Percentiles rank a stretch among this genome's conserved stretches.
These are phyloP conservation scores for Urocynchramus pylzowi DNA, from an alignment of 2,113 vertebrate genomes.

Conservation along the genomic window DNA sequence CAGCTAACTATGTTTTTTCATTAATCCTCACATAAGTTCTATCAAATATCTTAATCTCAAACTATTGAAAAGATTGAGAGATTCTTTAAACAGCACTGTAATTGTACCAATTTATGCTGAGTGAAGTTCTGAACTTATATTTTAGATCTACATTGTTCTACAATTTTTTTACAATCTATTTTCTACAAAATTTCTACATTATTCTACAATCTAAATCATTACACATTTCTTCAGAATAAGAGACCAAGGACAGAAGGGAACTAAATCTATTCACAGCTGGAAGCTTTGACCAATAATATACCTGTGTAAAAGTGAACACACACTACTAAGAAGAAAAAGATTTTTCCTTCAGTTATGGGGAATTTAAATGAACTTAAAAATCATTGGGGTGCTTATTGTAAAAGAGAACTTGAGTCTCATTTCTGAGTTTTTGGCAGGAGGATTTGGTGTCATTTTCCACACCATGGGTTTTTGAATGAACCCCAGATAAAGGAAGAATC, in stretches of 20 bases:
- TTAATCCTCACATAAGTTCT: constrained; percentile 22
- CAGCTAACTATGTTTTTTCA: neutral
- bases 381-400: neutral
- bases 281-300: neutral
- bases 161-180: too few relatives aligned
- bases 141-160: neutral
- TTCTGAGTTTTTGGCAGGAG: neutral
- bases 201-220: too few relatives aligned
- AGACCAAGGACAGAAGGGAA: neutral
- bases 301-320: neutral
- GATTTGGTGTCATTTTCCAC: neutral
- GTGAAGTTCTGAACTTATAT: neutral
- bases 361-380: neutral
- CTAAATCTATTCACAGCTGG: neutral
- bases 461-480: neutral
- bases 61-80: neutral
- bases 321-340: neutral
- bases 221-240: too few relatives aligned
- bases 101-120: neutral
- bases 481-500: neutral
- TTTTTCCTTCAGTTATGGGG: neutral
- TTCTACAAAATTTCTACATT: too few relatives aligned
- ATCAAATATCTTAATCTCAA: neutral
- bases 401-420: neutral
- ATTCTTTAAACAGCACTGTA: neutral